phyloP scores from a whole-genome alignment of 2,113 vertebrate genomes.

The Actinemys pallida region DNA sequence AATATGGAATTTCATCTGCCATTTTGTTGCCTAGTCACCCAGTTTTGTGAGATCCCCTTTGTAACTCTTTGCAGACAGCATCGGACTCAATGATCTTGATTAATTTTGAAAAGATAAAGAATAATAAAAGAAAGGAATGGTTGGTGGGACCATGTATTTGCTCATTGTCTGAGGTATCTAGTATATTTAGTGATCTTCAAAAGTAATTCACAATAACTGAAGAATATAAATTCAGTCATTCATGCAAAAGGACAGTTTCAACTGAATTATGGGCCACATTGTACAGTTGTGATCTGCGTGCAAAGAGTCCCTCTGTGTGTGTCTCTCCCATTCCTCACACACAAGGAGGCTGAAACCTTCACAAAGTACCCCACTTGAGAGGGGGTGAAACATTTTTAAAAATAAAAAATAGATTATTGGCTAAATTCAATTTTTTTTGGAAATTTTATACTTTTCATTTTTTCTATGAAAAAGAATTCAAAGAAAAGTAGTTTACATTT shows the following conservation, averaged over 20 bases:
- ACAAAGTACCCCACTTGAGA: not conserved
- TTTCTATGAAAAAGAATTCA: not conserved
- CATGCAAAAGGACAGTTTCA: not conserved
- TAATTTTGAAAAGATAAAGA: not conserved
- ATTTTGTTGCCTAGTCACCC: not conserved
- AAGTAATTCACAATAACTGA: not conserved
- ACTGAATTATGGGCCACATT: not conserved
- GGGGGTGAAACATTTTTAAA: not conserved
- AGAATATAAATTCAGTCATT: not conserved
- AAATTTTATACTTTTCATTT: not conserved
- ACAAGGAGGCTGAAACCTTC: not conserved
- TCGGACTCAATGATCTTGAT: not conserved
- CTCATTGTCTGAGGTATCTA: not conserved
- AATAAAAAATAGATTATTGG: not conserved
- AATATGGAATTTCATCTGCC: not conserved
- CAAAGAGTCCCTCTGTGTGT: not conserved
- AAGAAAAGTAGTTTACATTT: not conserved
- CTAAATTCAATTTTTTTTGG: not conserved
- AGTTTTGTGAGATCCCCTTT: not conserved
- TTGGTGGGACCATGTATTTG: not conserved
- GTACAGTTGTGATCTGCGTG: not conserved
- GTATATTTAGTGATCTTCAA: not conserved
- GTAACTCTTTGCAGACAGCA: not conserved
- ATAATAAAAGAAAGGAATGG: not conserved
- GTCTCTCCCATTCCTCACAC: not conserved